Percentiles rank a stretch among this genome's conserved stretches.
Evolutionary conservation across 2,797 vertebrate genomes (phyloP).

Genomic region (Protosalanx chinensis): DNA sequence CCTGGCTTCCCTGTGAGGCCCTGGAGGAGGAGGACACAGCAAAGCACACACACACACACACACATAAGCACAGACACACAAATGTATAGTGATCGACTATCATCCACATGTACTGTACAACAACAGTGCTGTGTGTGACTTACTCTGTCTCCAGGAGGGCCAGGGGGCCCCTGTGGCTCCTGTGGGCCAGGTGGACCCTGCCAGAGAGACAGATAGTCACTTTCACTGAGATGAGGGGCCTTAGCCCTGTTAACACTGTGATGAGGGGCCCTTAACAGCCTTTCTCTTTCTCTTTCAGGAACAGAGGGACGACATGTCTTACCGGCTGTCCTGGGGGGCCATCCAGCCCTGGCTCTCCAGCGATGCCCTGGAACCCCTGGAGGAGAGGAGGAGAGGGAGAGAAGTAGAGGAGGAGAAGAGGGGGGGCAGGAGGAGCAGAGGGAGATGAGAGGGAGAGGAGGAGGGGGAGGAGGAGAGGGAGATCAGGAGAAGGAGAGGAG

Average conservation of each 20-base stretch:
- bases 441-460: too few species aligned
- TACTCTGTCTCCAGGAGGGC: slow-evolving; percentile 76
- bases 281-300: too few species aligned
- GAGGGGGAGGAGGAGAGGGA: background rate
- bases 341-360: slow-evolving; percentile 67
- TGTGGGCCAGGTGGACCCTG: slow-evolving; percentile 76
- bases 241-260: too few species aligned
- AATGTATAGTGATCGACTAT: background rate
- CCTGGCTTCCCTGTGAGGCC: slow-evolving; percentile 83
- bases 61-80: background rate
- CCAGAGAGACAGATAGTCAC: slow-evolving; percentile 7
- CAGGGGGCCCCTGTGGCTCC: slow-evolving; percentile 66
- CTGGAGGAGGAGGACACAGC: slow-evolving; percentile 56
- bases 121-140: slow-evolving; percentile 29
- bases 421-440: background rate
- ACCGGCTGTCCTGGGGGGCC: slow-evolving; percentile 76
- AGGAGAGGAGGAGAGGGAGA: slow-evolving; percentile 1
- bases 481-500: too few species aligned
- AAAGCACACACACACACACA: slow-evolving; percentile 12
- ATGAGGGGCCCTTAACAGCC: too few species aligned
- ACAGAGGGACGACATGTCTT: slow-evolving; percentile 34
- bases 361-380: slow-evolving; percentile 76
- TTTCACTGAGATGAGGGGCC: background rate
- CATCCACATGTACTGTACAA: background rate
- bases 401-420: background rate